Conservation (phyloP, 2,888 invertebrate genomes). For the Cantharis flavilabris region DNA sequence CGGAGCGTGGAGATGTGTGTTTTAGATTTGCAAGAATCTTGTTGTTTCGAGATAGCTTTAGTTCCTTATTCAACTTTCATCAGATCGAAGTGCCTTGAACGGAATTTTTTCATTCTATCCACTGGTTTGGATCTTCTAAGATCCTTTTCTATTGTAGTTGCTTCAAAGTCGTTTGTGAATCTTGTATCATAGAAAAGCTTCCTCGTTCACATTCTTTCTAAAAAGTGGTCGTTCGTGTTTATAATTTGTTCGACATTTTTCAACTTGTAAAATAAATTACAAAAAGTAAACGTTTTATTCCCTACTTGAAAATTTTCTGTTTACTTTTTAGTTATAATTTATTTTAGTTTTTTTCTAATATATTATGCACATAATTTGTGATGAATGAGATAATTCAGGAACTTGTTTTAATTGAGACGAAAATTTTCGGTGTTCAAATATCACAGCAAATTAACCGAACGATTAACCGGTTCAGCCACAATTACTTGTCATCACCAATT, state of each 20-base stretch:
- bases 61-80: constrained; percentile 7
- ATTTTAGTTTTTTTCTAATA: not conserved
- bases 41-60: constrained; percentile 14
- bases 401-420: too few relatives aligned
- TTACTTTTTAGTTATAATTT: not conserved
- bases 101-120: constrained; percentile 21
- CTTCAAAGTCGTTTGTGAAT: constrained; percentile 22
- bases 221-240: constrained; percentile 25
- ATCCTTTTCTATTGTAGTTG: constrained; percentile 14
- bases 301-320: not conserved
- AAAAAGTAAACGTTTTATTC: not conserved
- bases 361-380: too few relatives aligned
- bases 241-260: constrained; percentile 16
- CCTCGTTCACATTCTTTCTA: constrained; percentile 13
- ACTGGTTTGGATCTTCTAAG: constrained; percentile 9
- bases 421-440: too few relatives aligned
- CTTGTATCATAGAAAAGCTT: constrained; percentile 18
- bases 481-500: not conserved
- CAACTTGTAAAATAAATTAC: not conserved
- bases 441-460: too few relatives aligned
- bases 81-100: constrained; percentile 18
- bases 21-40: constrained; percentile 16
- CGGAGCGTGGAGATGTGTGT: constrained; percentile 11
- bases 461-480: not conserved
- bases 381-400: not conserved